Evolutionary conservation across 1,140 invertebrate genomes (phyloP).

Genomic region (Brachionus rubens): DNA sequence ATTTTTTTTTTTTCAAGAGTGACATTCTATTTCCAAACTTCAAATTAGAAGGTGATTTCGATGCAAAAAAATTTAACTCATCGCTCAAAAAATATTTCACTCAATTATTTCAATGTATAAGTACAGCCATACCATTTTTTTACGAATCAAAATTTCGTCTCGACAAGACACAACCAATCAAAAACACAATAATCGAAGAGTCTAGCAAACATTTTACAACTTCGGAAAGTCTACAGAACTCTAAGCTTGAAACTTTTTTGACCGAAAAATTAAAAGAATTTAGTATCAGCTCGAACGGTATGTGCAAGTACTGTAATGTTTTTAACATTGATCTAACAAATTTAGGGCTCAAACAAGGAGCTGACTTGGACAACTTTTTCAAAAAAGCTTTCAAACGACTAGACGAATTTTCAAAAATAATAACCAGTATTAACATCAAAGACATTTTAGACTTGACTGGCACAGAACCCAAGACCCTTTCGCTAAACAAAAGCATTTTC

Average conservation of each 20-base stretch:
- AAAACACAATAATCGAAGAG: background rate
- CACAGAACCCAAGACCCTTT: background rate
- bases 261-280: background rate
- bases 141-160: background rate
- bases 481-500: background rate
- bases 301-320: conserved; percentile 18
- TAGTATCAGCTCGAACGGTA: background rate
- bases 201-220: background rate
- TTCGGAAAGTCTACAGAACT: background rate
- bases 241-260: background rate
- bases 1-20: background rate
- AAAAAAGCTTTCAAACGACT: conserved; percentile 16
- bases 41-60: conserved; percentile 5
- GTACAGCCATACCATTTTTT: background rate
- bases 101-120: background rate
- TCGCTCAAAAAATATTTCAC: conserved; percentile 6
- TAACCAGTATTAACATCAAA: background rate
- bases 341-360: background rate
- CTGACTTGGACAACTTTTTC: background rate
- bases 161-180: background rate
- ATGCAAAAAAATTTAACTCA: background rate
- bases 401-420: conserved; percentile 8
- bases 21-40: conserved; percentile 14
- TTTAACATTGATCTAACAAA: conserved; percentile 1
- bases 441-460: background rate